Conservation (phyloP, 2,888 invertebrate species). For the Xylocampa areola region DNA sequence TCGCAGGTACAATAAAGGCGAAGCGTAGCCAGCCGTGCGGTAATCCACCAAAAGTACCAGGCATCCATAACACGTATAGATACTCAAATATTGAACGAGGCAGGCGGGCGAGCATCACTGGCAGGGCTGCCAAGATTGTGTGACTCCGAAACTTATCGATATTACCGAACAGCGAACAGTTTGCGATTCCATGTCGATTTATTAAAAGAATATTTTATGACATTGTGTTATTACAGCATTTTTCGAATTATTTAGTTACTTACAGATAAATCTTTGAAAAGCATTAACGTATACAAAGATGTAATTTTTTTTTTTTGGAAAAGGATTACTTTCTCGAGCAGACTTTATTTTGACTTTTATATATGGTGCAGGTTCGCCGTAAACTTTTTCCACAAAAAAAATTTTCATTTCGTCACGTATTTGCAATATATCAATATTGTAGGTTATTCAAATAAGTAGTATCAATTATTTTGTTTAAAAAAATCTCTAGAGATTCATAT, state of each 20-base stretch:
- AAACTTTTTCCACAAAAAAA: too few relatives aligned
- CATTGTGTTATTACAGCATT: constrained; percentile 25
- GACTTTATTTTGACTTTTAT: too few relatives aligned
- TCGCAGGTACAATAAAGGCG: constrained; percentile 55
- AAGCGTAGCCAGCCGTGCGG: constrained; percentile 67
- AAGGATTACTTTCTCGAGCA: too few relatives aligned
- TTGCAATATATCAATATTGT: too few relatives aligned
- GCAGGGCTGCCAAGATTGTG: constrained; percentile 57
- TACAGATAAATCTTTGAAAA: too few relatives aligned
- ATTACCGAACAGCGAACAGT: constrained; percentile 21
- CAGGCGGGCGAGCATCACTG: constrained; percentile 73
- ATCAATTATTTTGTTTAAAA: too few relatives aligned
- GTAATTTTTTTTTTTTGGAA: too few relatives aligned
- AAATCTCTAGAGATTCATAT: too few relatives aligned
- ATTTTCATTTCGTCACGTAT: too few relatives aligned
- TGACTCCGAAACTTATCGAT: constrained; percentile 39
- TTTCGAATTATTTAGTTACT: background rate
- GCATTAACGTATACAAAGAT: too few relatives aligned
- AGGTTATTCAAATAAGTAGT: too few relatives aligned
- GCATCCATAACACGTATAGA: constrained; percentile 74
- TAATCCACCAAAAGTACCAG: constrained; percentile 76
- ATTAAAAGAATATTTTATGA: constrained; percentile 32
- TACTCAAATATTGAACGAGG: constrained; percentile 75
- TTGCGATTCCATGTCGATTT: constrained; percentile 11
- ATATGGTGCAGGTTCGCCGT: too few relatives aligned